A percentile compares a stretch with the other conserved stretches of the same genome.
phyloP scores from a whole-genome alignment of 2,797 vertebrate genomes.

The Balearica regulorum region DNA sequence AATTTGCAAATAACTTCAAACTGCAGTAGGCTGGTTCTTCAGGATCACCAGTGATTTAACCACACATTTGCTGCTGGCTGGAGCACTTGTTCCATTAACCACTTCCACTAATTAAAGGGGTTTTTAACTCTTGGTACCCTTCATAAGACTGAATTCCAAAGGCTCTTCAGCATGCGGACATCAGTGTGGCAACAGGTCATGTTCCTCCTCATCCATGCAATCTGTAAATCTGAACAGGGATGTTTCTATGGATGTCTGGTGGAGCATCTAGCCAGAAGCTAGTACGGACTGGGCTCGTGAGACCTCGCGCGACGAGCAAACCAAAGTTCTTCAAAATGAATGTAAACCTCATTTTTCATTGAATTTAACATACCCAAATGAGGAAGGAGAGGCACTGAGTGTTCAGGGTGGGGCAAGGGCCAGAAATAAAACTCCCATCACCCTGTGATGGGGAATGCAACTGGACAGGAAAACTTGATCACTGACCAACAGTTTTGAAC shows the following conservation, averaged over 20 bases:
- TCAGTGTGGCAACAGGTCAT: not conserved
- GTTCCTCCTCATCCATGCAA: not conserved
- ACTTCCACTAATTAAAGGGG: not conserved
- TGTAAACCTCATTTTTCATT: not conserved
- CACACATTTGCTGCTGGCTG: not conserved
- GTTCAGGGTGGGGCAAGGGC: not conserved
- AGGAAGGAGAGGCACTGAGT: not conserved
- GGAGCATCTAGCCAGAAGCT: not conserved
- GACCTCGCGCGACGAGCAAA: not conserved
- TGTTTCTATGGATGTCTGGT: not conserved
- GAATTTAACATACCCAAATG: not conserved
- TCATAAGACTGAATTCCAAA: not conserved
- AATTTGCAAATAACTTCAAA: not conserved
- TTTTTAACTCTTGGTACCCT: not conserved
- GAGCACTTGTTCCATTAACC: not conserved
- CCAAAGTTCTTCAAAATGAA: not conserved
- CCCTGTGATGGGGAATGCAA: not conserved
- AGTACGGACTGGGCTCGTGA: accelerated
- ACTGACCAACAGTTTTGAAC: not conserved
- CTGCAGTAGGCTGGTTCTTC: not conserved
- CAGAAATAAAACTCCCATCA: not conserved
- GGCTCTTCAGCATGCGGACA: not conserved
- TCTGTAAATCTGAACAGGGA: not conserved
- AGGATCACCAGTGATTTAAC: not conserved
- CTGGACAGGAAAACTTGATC: not conserved